Base-by-base conservation (phyloP, 1,140 invertebrate genomes). In the Littorina saxatilis region DNA sequence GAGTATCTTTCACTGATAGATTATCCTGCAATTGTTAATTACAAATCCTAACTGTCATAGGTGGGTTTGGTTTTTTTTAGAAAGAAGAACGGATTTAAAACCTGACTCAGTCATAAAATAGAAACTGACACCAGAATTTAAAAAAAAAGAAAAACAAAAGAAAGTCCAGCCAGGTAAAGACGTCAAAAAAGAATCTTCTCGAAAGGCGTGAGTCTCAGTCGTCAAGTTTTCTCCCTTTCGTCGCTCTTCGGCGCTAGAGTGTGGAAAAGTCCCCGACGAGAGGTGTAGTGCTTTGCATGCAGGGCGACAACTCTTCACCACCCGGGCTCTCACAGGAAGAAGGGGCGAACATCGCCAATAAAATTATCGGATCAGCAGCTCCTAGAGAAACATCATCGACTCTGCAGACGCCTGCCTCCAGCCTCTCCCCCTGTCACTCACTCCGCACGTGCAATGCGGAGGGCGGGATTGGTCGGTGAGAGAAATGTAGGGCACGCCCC, bases 361-460 rank as follows among this genome's bases (percentile, higher is more conserved):
- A 73, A 73, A 73, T 73, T 73, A 73, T 73, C 70, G 70, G 70
- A 47, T 73, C 70, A 73, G 70, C 70, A 73, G 70, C 70, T 52
- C 70, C 7, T 29, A 17, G 70, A 27, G n/a, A 50, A 32, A 39
- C 70, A 32, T 73, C 70, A 73, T 47, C 70, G 29, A n/a, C n/a
- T 20, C 39, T 27, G 5, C 35, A 13, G 39, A 20, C 27, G 0
- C 20, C 11, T 37, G 23, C 9, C 35, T 47, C 37, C 43, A n/a
- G 1, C 3, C 23, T 27, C 70, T 35, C 5, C 58, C 23, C 40
- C 70, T 50, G 70, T 47, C 70, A 52, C 5, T 47, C 39, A 73
- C 2, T 47, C 70, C 11, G 35, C 40, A 35, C 70, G 32, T 29
- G 70, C 40, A 29, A 23, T 23, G 23, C 7, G 20, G 7, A 5